Conservation (phyloP, 2,888 invertebrate genomes). For the Caenorhabditis sp. region DNA sequence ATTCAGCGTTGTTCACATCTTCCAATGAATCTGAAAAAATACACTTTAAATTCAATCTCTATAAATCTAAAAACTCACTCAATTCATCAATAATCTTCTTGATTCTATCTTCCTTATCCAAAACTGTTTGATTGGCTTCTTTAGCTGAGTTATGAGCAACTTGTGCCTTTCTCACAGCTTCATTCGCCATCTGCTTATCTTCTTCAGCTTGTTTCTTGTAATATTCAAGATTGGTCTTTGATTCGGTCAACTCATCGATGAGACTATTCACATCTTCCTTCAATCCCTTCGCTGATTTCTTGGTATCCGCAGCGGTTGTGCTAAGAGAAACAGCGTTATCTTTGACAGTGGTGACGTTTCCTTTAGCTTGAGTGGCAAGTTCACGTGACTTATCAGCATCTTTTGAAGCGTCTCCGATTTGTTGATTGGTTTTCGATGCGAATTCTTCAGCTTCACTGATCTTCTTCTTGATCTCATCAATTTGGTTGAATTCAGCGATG, state of each 20-base stretch:
- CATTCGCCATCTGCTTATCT: constrained; percentile 55
- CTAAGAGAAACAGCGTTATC: constrained; percentile 30
- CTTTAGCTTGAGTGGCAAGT: constrained; percentile 38
- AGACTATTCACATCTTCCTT: constrained; percentile 44
- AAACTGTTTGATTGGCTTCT: constrained; percentile 51
- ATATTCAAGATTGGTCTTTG: constrained; percentile 47
- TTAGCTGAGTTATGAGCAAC: constrained; percentile 56
- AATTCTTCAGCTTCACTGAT: constrained; percentile 77
- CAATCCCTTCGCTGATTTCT: constrained; percentile 43
- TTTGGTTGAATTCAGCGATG: constrained; percentile 80
- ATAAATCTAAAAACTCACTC: constrained; percentile 21
- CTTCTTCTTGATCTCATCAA: constrained; percentile 80
- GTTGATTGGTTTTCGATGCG: constrained; percentile 47
- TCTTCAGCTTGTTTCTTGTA: constrained; percentile 55
- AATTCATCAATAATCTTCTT: constrained; percentile 56
- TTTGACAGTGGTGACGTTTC: constrained; percentile 52
- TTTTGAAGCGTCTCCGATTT: constrained; percentile 51
- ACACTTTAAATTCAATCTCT: not conserved
- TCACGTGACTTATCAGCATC: constrained; percentile 43
- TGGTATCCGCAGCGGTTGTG: constrained; percentile 31
- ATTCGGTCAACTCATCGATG: constrained; percentile 47
- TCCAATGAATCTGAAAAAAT: constrained; percentile 68
- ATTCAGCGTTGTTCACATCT: constrained; percentile 69
- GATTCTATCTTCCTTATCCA: constrained; percentile 46
- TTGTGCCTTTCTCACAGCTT: constrained; percentile 56